Base-by-base conservation (phyloP, 23 tunicate genomes). In the Trididemnum clinides region DNA sequence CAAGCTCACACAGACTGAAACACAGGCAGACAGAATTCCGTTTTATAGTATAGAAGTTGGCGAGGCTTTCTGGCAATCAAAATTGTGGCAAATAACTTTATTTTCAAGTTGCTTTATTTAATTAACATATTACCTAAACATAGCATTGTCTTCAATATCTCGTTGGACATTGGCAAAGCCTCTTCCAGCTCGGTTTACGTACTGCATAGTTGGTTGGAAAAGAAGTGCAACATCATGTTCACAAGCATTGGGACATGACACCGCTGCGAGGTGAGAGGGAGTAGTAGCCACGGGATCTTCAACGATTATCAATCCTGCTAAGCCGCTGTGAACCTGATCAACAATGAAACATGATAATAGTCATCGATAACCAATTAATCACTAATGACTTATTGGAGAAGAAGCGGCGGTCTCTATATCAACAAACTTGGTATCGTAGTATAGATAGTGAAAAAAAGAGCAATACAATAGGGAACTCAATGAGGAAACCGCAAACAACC, bases 191-290 rank as follows among this genome's bases (percentile, higher is more conserved):
- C 20, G n/a, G 37, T 38, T 38, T 12, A 26, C 26, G 90, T 85
- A 93, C 32, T 18, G 39, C 20, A 93, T 57, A 19, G 76, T 51
- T 28, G 98, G 98, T 72, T 93, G 98, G 33, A 93, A 85, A 71
- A 93, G 27, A 0, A 93, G 87, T 57, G 64, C 74, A 10, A 84
- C 77, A 26, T 93, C 98, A 32, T 88, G 87, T 22, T 80, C 50
- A 57, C 98, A 93, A 51, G 80, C 85, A 57, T 57, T 31, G 2
- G 98, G 98, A 28, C 98, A 93, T 0, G 98, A 93, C 0, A 81
- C 90, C 4, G 31, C 87, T 32, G 26, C 50, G 0, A 88, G 78
- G 7, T 85, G 77, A 1, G 77, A 51, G 6, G 92, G 86, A 6
- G 84, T 77, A 1, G 84, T 72, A 0, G 86, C 58, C 5, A 57